phyloP scores from a whole-genome alignment of 2,888 invertebrate genomes.

The Drosophila tripunctata region DNA sequence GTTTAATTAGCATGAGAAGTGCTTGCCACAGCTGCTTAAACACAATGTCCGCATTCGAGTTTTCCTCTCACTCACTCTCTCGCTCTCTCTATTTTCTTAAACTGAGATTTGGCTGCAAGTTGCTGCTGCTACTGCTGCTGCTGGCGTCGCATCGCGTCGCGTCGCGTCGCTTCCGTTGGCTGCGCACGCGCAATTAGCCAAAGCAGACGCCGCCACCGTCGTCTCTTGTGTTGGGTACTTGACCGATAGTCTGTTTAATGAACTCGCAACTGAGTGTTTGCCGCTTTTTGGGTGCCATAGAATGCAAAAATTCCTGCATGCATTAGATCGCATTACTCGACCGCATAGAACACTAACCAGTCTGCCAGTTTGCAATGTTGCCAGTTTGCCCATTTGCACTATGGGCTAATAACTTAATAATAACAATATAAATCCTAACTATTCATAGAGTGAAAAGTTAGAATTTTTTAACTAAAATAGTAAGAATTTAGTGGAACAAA shows the following conservation, averaged over 20 bases:
- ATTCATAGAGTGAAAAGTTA: no score
- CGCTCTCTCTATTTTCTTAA: not conserved
- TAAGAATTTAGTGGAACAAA: no score
- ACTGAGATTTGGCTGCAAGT: constrained; percentile 3
- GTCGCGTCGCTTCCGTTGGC: constrained; percentile 68
- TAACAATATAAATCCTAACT: no score
- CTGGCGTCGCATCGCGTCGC: not conserved
- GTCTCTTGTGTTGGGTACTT: constrained; percentile 70
- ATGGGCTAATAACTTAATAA: no score
- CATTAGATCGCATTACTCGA: constrained; percentile 74
- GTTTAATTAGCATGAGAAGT: constrained; percentile 78
- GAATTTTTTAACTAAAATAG: no score
- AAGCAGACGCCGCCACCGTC: constrained; percentile 65
- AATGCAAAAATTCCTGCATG: constrained; percentile 61
- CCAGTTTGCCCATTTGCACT: not conserved
- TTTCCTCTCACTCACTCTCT: no score
- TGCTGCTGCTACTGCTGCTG: not conserved
- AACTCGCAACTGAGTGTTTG: constrained; percentile 29
- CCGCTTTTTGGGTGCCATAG: constrained; percentile 35
- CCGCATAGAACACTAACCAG: constrained; percentile 50
- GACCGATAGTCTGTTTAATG: constrained; percentile 72
- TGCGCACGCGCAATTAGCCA: constrained; percentile 78
- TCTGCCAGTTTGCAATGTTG: constrained; percentile 37
- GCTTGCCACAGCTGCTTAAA: constrained; percentile 73
- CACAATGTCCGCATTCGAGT: constrained; percentile 56